phyloP scores from a whole-genome alignment of 2,888 invertebrate genomes.

The Cheilosia pagana region DNA sequence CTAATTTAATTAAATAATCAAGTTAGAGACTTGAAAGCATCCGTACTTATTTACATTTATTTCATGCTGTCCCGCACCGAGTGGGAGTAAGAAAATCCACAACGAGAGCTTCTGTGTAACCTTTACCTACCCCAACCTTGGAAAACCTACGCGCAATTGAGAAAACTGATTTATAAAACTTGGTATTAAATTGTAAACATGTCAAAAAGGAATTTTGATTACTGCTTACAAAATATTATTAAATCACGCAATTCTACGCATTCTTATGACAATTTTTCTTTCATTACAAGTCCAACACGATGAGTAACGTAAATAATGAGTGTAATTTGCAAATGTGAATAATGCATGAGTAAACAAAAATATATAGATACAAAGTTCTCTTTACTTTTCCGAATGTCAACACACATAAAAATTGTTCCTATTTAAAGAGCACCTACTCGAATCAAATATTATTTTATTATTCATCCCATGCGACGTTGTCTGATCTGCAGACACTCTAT shows the following conservation, averaged over 20 bases:
- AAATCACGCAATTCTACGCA: background rate
- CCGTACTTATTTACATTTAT: no score
- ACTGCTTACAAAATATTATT: background rate
- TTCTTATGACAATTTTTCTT: background rate
- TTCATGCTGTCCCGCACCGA: no score
- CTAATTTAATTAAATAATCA: no score
- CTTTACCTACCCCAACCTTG: no score
- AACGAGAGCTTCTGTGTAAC: no score
- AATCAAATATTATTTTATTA: background rate
- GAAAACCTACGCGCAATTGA: no score
- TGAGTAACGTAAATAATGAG: constrained; percentile 6
- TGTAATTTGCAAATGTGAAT: constrained; percentile 2
- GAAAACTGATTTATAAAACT: no score
- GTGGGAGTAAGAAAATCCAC: no score
- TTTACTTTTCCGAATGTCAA: constrained; percentile 1
- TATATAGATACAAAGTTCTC: background rate
- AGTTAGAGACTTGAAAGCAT: no score
- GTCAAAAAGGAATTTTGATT: no score
- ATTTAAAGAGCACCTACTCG: background rate
- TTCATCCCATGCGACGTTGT: background rate
- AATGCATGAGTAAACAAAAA: constrained; percentile 4
- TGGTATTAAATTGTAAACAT: no score
- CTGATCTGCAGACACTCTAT: no score
- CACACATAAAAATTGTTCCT: background rate
- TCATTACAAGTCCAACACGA: background rate